phyloP scores from a whole-genome alignment of 2,888 invertebrate species.

The Tenthredo notha region DNA sequence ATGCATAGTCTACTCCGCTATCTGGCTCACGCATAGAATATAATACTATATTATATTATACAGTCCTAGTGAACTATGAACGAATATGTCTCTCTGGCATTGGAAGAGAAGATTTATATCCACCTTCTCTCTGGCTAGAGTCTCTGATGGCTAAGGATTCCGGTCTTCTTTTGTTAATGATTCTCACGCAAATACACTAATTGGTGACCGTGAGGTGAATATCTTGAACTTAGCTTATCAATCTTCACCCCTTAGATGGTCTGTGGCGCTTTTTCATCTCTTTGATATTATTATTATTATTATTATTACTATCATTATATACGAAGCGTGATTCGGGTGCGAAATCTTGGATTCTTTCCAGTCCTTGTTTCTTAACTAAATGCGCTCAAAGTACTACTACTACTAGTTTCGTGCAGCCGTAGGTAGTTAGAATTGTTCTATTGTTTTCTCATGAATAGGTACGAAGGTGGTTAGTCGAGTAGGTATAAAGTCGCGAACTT shows the following conservation, averaged over 20 bases:
- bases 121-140: neutral
- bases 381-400: neutral
- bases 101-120: conserved; percentile 33
- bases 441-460: conserved; percentile 14
- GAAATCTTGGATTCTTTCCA: conserved; percentile 5
- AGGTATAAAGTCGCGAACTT: conserved; percentile 29
- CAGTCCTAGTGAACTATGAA: neutral
- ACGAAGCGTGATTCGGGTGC: neutral
- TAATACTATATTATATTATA: conserved; percentile 14
- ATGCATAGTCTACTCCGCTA: neutral
- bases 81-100: neutral
- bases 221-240: conserved; percentile 13
- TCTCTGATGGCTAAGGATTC: neutral
- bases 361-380: neutral
- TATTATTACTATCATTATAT: neutral
- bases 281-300: conserved; percentile 1
- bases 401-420: neutral
- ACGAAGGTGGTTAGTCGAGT: conserved; percentile 30
- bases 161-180: conserved; percentile 23
- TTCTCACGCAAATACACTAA: conserved; percentile 39
- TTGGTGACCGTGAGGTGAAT: conserved; percentile 44
- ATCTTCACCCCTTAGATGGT: neutral
- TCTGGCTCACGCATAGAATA: neutral
- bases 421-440: conserved; percentile 2
- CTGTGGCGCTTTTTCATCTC: neutral